These are phyloP conservation scores for Cephus pygmeus DNA, from an alignment of 2,888 invertebrate species.

Conservation along the genomic window DNA sequence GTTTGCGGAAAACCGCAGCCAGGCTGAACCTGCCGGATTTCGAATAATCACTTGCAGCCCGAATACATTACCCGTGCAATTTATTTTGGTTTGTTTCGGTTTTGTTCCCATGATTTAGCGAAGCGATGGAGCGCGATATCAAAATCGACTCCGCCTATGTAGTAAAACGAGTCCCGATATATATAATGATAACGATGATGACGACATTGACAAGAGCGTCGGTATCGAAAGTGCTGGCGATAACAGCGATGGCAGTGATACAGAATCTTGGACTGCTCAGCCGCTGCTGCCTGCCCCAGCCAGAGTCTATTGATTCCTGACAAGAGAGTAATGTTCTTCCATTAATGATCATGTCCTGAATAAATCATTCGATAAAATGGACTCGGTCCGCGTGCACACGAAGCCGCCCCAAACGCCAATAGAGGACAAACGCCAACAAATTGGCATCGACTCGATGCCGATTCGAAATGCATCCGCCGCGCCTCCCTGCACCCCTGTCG, in stretches of 20 bases:
- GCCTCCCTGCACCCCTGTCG: neutral
- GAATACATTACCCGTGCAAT: constrained; percentile 61
- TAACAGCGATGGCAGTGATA: neutral
- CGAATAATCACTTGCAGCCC: constrained; percentile 62
- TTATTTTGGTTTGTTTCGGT: constrained; percentile 60
- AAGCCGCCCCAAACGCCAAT: constrained; percentile 2
- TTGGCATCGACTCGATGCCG: constrained; percentile 27
- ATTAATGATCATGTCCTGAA: constrained; percentile 62
- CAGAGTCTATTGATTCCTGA: constrained; percentile 59
- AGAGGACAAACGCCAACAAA: constrained; percentile 45
- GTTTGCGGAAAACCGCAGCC: constrained; percentile 57
- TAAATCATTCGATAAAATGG: constrained; percentile 63
- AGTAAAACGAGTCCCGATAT: neutral
- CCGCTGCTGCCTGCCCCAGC: constrained; percentile 28
- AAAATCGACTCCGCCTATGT: neutral
- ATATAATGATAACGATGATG: neutral
- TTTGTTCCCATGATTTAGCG: constrained; percentile 58
- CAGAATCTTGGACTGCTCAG: neutral
- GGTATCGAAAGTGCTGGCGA: neutral
- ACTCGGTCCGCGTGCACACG: constrained; percentile 39
- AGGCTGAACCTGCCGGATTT: constrained; percentile 54
- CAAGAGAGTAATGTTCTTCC: constrained; percentile 61
- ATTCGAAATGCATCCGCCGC: neutral
- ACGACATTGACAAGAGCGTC: neutral
- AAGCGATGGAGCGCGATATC: constrained; percentile 19